Base-by-base conservation (phyloP, 2,797 vertebrate genomes). In the Petrocephalus schoutedeni region DNA sequence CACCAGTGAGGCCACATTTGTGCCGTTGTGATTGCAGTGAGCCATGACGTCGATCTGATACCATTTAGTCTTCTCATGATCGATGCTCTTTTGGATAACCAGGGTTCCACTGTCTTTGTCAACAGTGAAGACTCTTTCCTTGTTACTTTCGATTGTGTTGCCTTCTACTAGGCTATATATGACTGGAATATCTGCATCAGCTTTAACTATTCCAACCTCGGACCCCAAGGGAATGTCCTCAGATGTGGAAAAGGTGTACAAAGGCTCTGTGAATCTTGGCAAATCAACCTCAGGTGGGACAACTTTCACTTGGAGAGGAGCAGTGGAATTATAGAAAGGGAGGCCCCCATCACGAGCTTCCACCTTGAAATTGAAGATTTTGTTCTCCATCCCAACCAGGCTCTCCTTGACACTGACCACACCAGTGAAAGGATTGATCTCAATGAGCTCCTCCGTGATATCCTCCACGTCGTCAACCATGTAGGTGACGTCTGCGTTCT, bases 111-210 rank as follows among this genome's bases (percentile, higher is more conserved):
- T 98, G 85, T 97, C 96, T 88, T 93, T 89, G 8, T 99, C 97
- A 91, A 99, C 88, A 10, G 94, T 95, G 92, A 99, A 99, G 56
- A 97, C 95, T 49, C 96, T 96, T 0, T 98, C 97, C 85, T 94
- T 97, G 93, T 99, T 99, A 93, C 98, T 99, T 91, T 99, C 98
- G 7, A 97, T 93, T 0, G 97, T 99, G 91, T 98, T 97, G 61
- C 98, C 98, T 19, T 98, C 95, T 49, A 99, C 98, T 87, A 99
- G 93, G 90, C 98, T 99, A 88, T 99, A 99, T 89, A 99, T 98
- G 12, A 99, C 92, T 0, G 98, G 98, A 89, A 96, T 96, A 57
- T 97, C 95, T 0, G 97, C 96, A 90, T 97, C 94, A 2, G 98
- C 98, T 91, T 93, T 97, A 56, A 99, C 96, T 12, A 95, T 95